Evolutionary conservation across 2,888 invertebrate species (phyloP).

Genomic region (Trilocha varians): DNA sequence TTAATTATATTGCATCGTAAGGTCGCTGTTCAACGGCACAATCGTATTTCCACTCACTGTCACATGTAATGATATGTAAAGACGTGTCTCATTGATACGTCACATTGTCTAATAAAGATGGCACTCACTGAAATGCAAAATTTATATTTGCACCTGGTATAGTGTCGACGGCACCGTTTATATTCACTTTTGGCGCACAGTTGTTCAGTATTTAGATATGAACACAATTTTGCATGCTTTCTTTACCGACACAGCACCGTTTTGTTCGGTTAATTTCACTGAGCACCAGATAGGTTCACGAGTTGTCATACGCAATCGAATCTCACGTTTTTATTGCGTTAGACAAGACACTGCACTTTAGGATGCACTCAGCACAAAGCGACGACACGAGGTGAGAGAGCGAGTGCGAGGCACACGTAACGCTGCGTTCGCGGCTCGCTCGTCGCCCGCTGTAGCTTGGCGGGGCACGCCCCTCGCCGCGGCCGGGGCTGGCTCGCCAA

Average conservation of each 20-base stretch:
- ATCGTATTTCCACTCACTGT: constrained; percentile 75
- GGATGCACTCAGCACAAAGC: constrained; percentile 70
- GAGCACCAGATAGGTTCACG: constrained; percentile 66
- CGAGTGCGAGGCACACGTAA: constrained; percentile 59
- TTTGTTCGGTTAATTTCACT: constrained; percentile 67
- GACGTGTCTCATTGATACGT: constrained; percentile 40
- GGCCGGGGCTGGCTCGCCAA: constrained; percentile 4
- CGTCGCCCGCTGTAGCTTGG: constrained; percentile 4
- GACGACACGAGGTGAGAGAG: constrained; percentile 72
- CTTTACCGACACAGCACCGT: constrained; percentile 68
- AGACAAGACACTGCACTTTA: constrained; percentile 54
- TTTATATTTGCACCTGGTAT: constrained; percentile 68
- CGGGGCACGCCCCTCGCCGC: constrained; percentile 1
- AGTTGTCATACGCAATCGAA: constrained; percentile 39
- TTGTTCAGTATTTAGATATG: constrained; percentile 73
- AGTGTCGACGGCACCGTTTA: constrained; percentile 72
- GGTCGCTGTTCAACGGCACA: constrained; percentile 35
- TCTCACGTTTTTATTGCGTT: constrained; percentile 28
- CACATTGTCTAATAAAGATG: constrained; percentile 53
- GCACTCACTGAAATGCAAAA: constrained; percentile 74
- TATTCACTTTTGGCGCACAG: constrained; percentile 72
- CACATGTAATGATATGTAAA: constrained; percentile 78
- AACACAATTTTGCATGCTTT: constrained; percentile 74
- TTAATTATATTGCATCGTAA: constrained; percentile 41
- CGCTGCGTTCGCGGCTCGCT: constrained; percentile 12